phyloP scores from a whole-genome alignment of 2,113 vertebrate species.

The Phalacrocorax aristotelis region DNA sequence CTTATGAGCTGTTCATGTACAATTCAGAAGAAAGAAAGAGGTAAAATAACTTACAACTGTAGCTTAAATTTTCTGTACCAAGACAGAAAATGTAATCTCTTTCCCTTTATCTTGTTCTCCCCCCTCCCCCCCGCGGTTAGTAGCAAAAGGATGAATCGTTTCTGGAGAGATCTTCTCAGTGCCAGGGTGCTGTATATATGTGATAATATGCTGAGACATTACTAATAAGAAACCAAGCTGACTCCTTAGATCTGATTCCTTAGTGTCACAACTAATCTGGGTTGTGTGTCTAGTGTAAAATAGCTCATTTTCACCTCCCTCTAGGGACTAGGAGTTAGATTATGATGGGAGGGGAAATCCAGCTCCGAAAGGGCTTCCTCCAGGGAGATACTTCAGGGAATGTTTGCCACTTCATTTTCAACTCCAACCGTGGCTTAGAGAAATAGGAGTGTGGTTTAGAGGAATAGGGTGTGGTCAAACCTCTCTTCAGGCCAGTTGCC shows the following conservation, averaged over 20 bases:
- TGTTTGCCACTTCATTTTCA: background rate
- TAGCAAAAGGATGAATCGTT: background rate
- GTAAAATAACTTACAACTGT: background rate
- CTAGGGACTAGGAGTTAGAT: background rate
- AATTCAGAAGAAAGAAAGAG: background rate
- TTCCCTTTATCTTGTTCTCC: background rate
- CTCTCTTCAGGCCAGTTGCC: background rate
- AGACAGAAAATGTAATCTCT: background rate
- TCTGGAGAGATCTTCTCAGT: background rate
- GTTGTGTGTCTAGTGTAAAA: background rate
- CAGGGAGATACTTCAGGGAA: background rate
- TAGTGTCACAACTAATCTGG: background rate
- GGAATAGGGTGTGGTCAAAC: background rate
- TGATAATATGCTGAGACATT: background rate
- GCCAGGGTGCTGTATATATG: background rate
- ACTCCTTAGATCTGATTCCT: background rate
- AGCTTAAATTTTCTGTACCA: background rate
- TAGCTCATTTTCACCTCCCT: background rate
- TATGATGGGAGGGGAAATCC: background rate
- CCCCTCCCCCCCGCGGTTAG: background rate
- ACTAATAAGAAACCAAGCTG: background rate
- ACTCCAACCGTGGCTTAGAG: background rate
- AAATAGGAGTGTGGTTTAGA: background rate
- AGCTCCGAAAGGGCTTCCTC: background rate
- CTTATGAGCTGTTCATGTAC: background rate